phyloP scores from a whole-genome alignment of 2,797 vertebrate species.

The Propithecus perrieri region DNA sequence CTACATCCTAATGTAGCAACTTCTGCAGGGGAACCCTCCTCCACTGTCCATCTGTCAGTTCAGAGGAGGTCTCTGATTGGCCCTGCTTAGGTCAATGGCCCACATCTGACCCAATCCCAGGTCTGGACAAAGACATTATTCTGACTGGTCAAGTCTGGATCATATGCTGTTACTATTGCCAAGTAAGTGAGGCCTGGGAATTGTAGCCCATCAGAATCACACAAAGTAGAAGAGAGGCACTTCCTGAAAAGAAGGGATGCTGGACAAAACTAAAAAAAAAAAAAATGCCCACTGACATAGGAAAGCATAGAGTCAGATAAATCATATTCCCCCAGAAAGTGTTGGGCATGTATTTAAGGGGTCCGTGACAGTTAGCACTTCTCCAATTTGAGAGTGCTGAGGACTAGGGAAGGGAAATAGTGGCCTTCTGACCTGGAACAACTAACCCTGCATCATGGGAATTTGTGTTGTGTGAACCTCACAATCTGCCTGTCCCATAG shows the following conservation, averaged over 20 bases:
- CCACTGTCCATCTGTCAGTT: neutral
- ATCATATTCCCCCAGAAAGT: neutral
- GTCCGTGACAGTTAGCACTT: neutral
- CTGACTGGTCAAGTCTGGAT: neutral
- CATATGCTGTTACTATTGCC: neutral
- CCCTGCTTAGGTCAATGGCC: neutral
- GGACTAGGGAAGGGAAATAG: neutral
- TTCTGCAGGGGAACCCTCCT: neutral
- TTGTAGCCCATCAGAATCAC: neutral
- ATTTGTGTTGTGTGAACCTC: neutral
- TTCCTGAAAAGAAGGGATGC: neutral
- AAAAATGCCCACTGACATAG: neutral
- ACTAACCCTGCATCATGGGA: neutral
- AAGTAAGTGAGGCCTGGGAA: neutral
- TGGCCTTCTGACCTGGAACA: slow-evolving; percentile 5
- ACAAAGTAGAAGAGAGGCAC: neutral
- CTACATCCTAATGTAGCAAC: neutral
- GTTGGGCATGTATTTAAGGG: neutral
- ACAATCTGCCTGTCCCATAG: neutral
- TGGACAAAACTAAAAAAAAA: neutral
- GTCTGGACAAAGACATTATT: neutral
- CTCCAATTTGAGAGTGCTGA: slow-evolving; percentile 3
- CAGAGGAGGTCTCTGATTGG: neutral
- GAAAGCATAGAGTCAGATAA: neutral
- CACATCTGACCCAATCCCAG: neutral